These are phyloP conservation scores for Sebastes hopkinsi DNA, from an alignment of 2,797 vertebrate species.

Conservation along the genomic window DNA sequence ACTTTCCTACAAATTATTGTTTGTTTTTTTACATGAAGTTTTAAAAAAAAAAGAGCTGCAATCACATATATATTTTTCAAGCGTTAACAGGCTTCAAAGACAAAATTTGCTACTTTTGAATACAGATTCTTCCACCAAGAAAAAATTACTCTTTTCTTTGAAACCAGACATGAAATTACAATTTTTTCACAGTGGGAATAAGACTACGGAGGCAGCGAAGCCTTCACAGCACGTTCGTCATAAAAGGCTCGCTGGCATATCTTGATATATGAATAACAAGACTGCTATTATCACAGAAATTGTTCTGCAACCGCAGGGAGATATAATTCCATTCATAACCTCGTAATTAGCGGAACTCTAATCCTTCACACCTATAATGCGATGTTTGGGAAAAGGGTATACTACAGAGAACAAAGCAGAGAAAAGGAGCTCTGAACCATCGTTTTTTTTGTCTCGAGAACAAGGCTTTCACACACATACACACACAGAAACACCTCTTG, in stretches of 20 bases:
- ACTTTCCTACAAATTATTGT: no score
- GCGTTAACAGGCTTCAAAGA: conserved; percentile 25
- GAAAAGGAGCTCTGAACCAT: not conserved
- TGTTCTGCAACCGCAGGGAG: conserved; percentile 47
- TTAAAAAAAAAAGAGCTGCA: not conserved
- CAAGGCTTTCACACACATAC: not conserved
- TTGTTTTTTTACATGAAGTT: not conserved
- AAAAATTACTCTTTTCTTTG: conserved; percentile 14
- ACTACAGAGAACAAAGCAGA: conserved; percentile 19
- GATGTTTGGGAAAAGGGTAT: conserved; percentile 29
- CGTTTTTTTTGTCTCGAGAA: conserved; percentile 1
- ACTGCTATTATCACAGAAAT: conserved; percentile 52
- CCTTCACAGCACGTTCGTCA: conserved; percentile 31
- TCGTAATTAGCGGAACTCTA: conserved; percentile 51
- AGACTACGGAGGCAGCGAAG: conserved; percentile 28
- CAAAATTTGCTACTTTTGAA: conserved; percentile 16
- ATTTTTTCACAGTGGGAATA: conserved; percentile 36
- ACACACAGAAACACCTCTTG: not conserved
- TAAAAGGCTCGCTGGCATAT: conserved; percentile 48
- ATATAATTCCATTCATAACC: conserved; percentile 52
- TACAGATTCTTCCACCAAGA: conserved; percentile 3
- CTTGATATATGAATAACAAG: conserved; percentile 62
- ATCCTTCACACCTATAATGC: conserved; percentile 60
- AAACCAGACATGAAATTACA: conserved; percentile 31
- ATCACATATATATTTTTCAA: not conserved